These are phyloP conservation scores for Perca flavescens DNA, from an alignment of 2,113 vertebrate genomes.

Conservation along the genomic window DNA sequence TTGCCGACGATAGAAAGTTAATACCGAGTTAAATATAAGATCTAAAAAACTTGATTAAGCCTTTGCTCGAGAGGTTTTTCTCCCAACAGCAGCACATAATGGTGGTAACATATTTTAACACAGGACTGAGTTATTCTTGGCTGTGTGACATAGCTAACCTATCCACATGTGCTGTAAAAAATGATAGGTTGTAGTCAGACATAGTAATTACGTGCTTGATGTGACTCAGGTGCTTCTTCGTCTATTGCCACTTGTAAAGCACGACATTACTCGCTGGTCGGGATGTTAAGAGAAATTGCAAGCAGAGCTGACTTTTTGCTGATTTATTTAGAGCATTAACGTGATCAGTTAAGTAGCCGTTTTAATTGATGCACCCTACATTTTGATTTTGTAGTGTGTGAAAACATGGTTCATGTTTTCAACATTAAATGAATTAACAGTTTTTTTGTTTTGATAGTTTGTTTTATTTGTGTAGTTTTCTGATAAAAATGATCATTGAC, in stretches of 20 bases:
- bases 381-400: not conserved
- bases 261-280: constrained; percentile 26
- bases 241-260: constrained; percentile 20
- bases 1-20: not conserved
- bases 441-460: not conserved
- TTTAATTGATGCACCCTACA: constrained; percentile 2
- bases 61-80: not conserved
- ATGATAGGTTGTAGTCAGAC: constrained; percentile 59
- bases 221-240: constrained; percentile 47
- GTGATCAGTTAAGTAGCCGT: not conserved
- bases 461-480: not conserved
- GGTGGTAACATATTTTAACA: constrained; percentile 32
- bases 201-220: constrained; percentile 56
- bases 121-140: constrained; percentile 5
- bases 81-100: constrained; percentile 3
- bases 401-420: too few species aligned
- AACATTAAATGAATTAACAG: too few species aligned
- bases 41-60: not conserved
- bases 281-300: constrained; percentile 15
- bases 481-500: not conserved
- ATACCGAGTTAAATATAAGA: not conserved
- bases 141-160: constrained; percentile 8
- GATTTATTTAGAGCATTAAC: constrained; percentile 8
- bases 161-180: constrained; percentile 38
- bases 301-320: not conserved